Conservation (phyloP, 92 coral and sea anemone genomes). For the Pocillopora meandrina region DNA sequence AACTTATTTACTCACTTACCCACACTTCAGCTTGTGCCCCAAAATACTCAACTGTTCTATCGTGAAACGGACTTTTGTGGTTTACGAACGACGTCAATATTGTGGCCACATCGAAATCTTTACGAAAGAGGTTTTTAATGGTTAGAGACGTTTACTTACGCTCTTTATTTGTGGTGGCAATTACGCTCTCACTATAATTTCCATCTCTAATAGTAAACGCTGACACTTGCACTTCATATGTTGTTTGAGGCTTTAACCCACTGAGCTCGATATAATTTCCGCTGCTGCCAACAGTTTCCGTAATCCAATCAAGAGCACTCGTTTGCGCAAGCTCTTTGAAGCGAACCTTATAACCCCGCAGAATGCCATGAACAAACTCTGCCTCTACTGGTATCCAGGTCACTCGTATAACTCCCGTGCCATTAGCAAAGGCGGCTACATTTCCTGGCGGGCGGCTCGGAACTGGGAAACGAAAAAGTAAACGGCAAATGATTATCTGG, state of each 20-base stretch:
- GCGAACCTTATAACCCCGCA: conserved; percentile 59
- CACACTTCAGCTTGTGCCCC: too few relatives aligned
- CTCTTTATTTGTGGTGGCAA: neutral
- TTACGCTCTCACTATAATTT: conserved; percentile 3
- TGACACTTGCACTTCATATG: conserved; percentile 2
- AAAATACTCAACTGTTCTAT: too few relatives aligned
- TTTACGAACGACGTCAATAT: too few relatives aligned
- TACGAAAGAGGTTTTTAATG: neutral
- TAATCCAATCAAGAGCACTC: neutral
- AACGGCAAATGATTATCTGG: too few relatives aligned
- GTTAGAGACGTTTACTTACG: neutral
- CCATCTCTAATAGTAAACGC: conserved; percentile 25
- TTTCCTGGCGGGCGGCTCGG: conserved; percentile 56
- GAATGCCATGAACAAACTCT: conserved; percentile 54
- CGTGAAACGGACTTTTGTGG: too few relatives aligned
- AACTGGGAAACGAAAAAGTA: conserved; percentile 34
- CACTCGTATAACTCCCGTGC: conserved; percentile 45
- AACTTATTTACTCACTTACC: too few relatives aligned
- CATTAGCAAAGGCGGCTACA: conserved; percentile 29
- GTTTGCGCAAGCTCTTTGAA: neutral
- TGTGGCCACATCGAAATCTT: neutral
- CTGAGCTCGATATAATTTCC: neutral
- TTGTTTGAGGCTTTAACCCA: neutral
- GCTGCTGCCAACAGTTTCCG: neutral
- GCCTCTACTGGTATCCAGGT: conserved; percentile 53